These are phyloP conservation scores for Heteronetta atricapilla DNA, from an alignment of 2,113 vertebrate species.

Conservation along the genomic window DNA sequence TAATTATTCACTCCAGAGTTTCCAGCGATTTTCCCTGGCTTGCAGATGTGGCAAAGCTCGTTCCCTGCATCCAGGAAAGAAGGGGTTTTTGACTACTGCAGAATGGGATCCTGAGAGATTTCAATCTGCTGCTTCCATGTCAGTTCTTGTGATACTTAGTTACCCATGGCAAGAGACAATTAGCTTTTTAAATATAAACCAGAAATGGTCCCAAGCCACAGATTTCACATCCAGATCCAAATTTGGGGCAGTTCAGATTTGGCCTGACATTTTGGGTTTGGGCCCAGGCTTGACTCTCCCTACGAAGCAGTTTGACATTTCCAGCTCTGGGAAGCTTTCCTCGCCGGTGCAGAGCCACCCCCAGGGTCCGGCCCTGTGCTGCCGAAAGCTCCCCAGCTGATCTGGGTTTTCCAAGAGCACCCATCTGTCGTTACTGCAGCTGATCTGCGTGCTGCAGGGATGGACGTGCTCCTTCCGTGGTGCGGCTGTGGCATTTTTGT, in stretches of 20 bases:
- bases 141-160: neutral
- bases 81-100: neutral
- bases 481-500: neutral
- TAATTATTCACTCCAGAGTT: constrained; percentile 64
- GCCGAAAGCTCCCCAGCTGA: neutral
- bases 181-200: constrained; percentile 48
- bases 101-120: constrained; percentile 23
- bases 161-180: constrained; percentile 41
- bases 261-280: constrained; percentile 50
- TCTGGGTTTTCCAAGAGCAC: neutral
- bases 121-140: constrained; percentile 6
- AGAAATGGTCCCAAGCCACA: constrained; percentile 51
- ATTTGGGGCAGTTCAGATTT: constrained; percentile 36
- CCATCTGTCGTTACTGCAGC: neutral
- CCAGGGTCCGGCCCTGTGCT: neutral
- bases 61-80: neutral
- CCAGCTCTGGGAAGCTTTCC: constrained; percentile 40
- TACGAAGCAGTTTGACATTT: constrained; percentile 52
- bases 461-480: rapidly evolving
- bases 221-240: constrained; percentile 52
- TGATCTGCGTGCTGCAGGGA: neutral
- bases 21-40: constrained; percentile 53
- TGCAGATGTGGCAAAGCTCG: constrained; percentile 13
- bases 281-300: constrained; percentile 8
- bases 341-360: neutral